phyloP scores from a whole-genome alignment of 30 jellyfish, hydroid and myxozoan genomes.

The Aurelia coerulea region DNA sequence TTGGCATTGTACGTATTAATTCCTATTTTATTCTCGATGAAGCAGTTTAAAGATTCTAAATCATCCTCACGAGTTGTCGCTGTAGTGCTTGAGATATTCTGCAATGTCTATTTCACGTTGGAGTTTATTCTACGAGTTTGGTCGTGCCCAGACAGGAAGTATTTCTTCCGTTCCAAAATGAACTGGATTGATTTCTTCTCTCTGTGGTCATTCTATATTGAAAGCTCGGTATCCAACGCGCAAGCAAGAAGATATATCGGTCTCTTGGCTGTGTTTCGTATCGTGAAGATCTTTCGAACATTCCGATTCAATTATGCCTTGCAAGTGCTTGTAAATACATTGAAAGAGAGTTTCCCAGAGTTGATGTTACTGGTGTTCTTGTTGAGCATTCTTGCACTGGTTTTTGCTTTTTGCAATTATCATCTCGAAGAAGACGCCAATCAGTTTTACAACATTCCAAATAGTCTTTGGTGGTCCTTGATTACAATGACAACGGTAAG shows the following conservation, averaged over 20 bases:
- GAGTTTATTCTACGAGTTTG: slow-evolving; percentile 73
- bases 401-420: slow-evolving; percentile 84
- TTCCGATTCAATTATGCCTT: slow-evolving; percentile 89
- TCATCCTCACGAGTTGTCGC: slow-evolving; percentile 22
- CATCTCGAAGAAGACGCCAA: slow-evolving; percentile 76
- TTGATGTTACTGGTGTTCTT: slow-evolving; percentile 81
- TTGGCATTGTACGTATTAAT: slow-evolving; percentile 66
- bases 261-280: slow-evolving; percentile 85
- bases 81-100: slow-evolving; percentile 59
- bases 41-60: slow-evolving; percentile 18
- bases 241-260: slow-evolving; percentile 51
- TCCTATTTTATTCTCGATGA: slow-evolving; percentile 84
- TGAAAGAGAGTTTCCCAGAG: slow-evolving; percentile 88
- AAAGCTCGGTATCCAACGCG: slow-evolving; percentile 23
- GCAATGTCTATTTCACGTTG: slow-evolving; percentile 68
- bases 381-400: slow-evolving; percentile 78
- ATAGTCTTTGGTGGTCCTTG: slow-evolving; percentile 94
- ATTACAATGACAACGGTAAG: slow-evolving; percentile 97
- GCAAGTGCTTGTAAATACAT: slow-evolving; percentile 88
- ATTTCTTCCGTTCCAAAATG: slow-evolving; percentile 60
- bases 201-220: slow-evolving; percentile 77
- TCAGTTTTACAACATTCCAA: slow-evolving; percentile 76
- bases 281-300: slow-evolving; percentile 87
- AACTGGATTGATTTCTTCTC: slow-evolving; percentile 84
- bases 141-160: slow-evolving; percentile 76